Base-by-base conservation (phyloP, 2,113 vertebrate genomes). In the Sceloporus tristichus region DNA sequence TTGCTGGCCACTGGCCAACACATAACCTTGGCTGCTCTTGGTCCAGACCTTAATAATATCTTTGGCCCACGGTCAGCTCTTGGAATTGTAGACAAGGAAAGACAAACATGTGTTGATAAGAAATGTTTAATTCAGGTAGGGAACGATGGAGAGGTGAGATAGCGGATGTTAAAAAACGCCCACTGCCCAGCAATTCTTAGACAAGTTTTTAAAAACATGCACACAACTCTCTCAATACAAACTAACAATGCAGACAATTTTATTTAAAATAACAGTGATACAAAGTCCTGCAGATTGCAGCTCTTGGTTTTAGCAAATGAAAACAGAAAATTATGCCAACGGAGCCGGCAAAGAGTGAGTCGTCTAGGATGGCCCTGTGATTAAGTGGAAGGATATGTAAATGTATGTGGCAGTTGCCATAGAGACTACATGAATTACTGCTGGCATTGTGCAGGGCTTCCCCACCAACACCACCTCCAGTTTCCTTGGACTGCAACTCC, bases 361-460 rank as follows among this genome's bases (percentile, higher is more conserved):
- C 68, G 80, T 70, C 81, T 78, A 78, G 80, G 87, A 88, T 88
- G 80, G 87, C 80, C 68, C 87, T 77, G 73, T 88, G 87, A 88
- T 88, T 77, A 88, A 88, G 87, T 70, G 87, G 87, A 78, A 88
- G 87, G 83, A 88, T 88, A 88, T 88, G 87, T 54, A 88, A 88
- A 88, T 88, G 87, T 70, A 70, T 29, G 42, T 40, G 80, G n/a
- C 87, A 6, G 87, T 88, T 88, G 73, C 87, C 81, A 88, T 88
- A 54, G 87, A 40, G 68, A 88, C 81, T 83, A 88, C 81, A 83
- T 78, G 87, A 83, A 88, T 83, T 83, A 88, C 81, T 29, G 59
- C 62, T 59, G 21, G 80, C 7, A n/a, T 83, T 76, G 56, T 53
- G 78, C 48, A 68, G 73, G 7, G 34, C 16, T 65, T 40, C 56